Evolutionary conservation across 2,888 invertebrate genomes (phyloP), one percentile per base, ranked within the genome.

Genomic region (Microchrysa polita): DNA sequence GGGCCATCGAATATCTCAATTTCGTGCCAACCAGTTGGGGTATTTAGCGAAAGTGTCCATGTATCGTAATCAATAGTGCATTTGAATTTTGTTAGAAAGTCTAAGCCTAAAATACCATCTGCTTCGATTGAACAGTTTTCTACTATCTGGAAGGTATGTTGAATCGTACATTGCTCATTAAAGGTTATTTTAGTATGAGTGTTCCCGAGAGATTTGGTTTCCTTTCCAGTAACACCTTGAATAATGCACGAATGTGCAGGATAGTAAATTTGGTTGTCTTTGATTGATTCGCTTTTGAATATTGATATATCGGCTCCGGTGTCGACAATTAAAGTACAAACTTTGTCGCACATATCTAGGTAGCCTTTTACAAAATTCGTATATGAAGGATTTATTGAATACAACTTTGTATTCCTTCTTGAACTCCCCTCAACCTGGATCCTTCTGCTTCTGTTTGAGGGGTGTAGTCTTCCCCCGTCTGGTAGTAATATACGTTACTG

Each of bases 111-210:
- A 48, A 67, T 48, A 10, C 14, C 69, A 53, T 69, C 69, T 34
- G 55, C 53, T 22, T 53, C 16, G 2, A 69, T 53, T 53, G 22
- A n/a, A 23, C 53, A 69, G 22, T 69, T 53, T 22, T 55, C 22
- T n/a, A 69, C 69, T 71, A 71, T 71, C 55, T 71, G 71, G 20
- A 71, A 71, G 18, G 4, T 20, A 16, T 71, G 71, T 27, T 22
- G 10, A 7, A 71, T 53, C 34, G 34, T n/a, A 5, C 53, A n/a
- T 40, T 71, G 4, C 18, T 55, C 18, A 16, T 71, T 57, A 22
- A 71, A 57, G 1, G 23, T 9, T 5, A 71, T 7, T n/a, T 55
- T 59, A 55, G 71, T 71, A 5, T 16, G 18, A 5, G 57, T 71
- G 12, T 53, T 12, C 40, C 57, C 57, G 16, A 57, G 14, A 14